phyloP scores from a whole-genome alignment of 1,140 invertebrate species.

The Zaprionus lachaisei region DNA sequence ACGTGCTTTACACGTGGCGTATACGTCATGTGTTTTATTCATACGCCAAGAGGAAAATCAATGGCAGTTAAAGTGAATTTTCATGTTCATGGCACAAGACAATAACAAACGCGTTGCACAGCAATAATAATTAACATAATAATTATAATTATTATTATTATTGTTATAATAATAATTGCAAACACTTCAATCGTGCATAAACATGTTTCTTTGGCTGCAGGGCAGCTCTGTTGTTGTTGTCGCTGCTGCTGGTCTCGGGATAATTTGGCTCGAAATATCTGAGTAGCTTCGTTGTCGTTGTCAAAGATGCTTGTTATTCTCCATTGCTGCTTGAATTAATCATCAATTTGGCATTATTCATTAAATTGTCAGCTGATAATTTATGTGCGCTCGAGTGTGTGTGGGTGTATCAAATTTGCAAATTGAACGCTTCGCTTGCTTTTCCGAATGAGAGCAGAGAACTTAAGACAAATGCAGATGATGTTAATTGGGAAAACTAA shows the following conservation, averaged over 20 bases:
- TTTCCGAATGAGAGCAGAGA: not conserved
- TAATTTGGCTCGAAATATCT: constrained; percentile 30
- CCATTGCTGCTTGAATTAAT: constrained; percentile 54
- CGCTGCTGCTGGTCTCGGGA: not conserved
- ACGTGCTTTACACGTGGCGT: constrained; percentile 36
- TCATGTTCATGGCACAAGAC: constrained; percentile 13
- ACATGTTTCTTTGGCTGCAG: constrained; percentile 12
- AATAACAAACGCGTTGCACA: constrained; percentile 7
- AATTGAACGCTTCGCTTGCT: constrained; percentile 40
- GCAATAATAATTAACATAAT: constrained; percentile 10
- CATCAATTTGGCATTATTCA: constrained; percentile 61
- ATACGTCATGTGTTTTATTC: constrained; percentile 45
- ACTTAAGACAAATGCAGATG: constrained; percentile 20
- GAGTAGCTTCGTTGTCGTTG: not conserved
- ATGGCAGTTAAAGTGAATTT: constrained; percentile 34
- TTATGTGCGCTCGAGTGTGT: constrained; percentile 39
- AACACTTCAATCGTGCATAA: constrained; percentile 41
- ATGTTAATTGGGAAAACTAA: constrained; percentile 19
- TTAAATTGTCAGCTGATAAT: constrained; percentile 74
- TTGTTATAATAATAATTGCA: constrained; percentile 28
- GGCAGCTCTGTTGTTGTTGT: not conserved
- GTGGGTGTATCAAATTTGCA: constrained; percentile 21
- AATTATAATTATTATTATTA: constrained; percentile 22
- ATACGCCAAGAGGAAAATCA: constrained; percentile 25
- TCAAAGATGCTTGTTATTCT: constrained; percentile 9